Base-by-base conservation (phyloP, 1,140 invertebrate genomes). In the Stenopsyche tienmushanensis region DNA sequence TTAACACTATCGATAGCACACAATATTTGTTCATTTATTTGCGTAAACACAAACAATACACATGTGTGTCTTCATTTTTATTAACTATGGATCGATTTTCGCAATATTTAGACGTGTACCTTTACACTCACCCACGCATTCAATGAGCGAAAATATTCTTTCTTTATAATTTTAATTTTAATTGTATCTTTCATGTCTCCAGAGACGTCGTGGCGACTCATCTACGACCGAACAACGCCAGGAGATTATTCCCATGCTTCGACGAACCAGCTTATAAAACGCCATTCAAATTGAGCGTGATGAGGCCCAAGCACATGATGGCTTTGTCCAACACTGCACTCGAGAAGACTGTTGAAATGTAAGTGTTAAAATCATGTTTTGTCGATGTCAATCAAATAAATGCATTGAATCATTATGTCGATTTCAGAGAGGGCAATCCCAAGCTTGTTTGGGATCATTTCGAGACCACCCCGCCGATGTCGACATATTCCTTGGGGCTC, bases 161-260 rank as follows among this genome's bases (percentile, higher is more conserved):
- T n/a, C n/a, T n/a, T n/a, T n/a, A n/a, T n/a, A n/a, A n/a, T n/a
- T n/a, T 34, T 34, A 25, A 53, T n/a, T 13, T 34, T 34, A 34
- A n/a, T n/a, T 54, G 3, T 3, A 54, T 54, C 13, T 21, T 2
- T 45, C 25, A 42, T 60, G n/a, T 67, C 58, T 59, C 29, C 57
- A 80, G 78, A 54, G 73, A 76, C 3, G 73, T 80, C 26, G 76
- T 89, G 1, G 89, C 85, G 0, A 91, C 92, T 1, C 88, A 93
- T 72, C 81, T 97, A 62, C 85, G 92, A 62, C 87, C 91, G 0
- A 91, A 90, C 60, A 86, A 92, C 74, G 94, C 94, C 0, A 82
- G 92, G 20, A 84, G 85, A 25, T 84, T 94, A 52, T 97, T 97
- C 75, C 96, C 96, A 0, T 96, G 94, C 73, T 95, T 96, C 77